Base-by-base conservation (phyloP, 1,140 invertebrate species). In the Neodiprion fabricii region DNA sequence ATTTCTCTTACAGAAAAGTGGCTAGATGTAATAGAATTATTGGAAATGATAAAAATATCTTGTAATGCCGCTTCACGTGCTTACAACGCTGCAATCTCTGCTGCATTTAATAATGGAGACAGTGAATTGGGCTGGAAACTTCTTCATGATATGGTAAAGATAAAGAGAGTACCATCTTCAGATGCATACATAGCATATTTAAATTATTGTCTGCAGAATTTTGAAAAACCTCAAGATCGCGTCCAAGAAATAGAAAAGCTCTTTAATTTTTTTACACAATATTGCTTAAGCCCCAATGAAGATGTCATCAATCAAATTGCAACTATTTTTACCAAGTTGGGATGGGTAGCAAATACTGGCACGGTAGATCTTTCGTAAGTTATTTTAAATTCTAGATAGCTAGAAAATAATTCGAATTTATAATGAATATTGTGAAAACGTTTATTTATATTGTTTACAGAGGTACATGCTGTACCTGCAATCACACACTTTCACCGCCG, bases 1-100 rank as follows among this genome's bases (percentile, higher is more conserved):
- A 80, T 95, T 4, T 91, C 91, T 77, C 79, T 90, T 50, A 93
- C 94, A 12, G 81, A 84, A 73, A 80, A 90, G 72, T 94, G 93
- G 93, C 87, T 89, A 78, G 89, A 92, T 74, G 88, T 90, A 72
- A 66, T 91, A 1, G 85, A 91, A 77, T 77, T 95, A 48, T 86
- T 94, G 10, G 85, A 93, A 70, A 90, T 90, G 78, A 87, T 92
- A 74, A 87, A 90, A 80, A 53, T 90, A 67, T 87, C 84, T 28
- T 71, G 77, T 48, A 81, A 11, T 10, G 86, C 87, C 1, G 80
- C 77, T 75, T 78, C 83, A 28, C 73, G 72, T 9, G 77, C 84
- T 3, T 91, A 90, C 77, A n/a, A 90, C 84, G 80, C 80, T 76
- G 23, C 93, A 12, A 86, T 91, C 76, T 71, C 77, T 66, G 89